These are phyloP conservation scores for Mus spretus DNA, from an alignment of 2,797 vertebrate genomes.

Conservation along the genomic window DNA sequence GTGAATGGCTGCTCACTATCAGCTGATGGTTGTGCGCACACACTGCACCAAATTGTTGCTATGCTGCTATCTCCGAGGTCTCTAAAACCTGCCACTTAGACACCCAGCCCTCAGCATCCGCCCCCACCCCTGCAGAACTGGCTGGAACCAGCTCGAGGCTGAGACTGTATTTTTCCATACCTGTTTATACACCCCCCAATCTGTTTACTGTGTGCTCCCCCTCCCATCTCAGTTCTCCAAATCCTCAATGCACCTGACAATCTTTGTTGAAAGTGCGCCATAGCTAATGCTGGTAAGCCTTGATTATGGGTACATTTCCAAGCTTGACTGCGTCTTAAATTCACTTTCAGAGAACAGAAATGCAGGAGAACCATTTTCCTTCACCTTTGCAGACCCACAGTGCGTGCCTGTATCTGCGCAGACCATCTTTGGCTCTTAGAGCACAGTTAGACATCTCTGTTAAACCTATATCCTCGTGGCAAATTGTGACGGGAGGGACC, in stretches of 20 bases:
- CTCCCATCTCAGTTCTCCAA: rapidly evolving
- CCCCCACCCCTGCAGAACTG: no score
- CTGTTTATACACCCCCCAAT: neutral
- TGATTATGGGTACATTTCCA: no score
- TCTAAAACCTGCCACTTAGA: neutral
- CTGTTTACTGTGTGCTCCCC: no score
- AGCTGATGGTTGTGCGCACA: constrained; percentile 24
- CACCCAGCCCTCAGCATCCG: neutral
- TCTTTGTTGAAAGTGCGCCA: neutral
- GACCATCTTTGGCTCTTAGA: neutral
- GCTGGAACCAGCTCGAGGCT: neutral
- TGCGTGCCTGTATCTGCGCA: neutral
- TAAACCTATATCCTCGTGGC: neutral
- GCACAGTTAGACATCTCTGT: neutral
- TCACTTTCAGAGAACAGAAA: neutral
- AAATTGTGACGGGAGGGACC: neutral
- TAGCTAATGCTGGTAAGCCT: neutral
- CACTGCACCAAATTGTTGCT: constrained; percentile 44
- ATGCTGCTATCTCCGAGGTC: neutral
- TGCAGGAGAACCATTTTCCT: neutral
- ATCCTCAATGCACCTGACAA: neutral
- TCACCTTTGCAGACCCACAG: neutral
- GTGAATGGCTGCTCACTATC: neutral
- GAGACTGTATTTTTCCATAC: neutral
- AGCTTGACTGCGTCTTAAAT: neutral